Conservation (phyloP, 2,113 vertebrate species). For the Collichthys lucidus region DNA sequence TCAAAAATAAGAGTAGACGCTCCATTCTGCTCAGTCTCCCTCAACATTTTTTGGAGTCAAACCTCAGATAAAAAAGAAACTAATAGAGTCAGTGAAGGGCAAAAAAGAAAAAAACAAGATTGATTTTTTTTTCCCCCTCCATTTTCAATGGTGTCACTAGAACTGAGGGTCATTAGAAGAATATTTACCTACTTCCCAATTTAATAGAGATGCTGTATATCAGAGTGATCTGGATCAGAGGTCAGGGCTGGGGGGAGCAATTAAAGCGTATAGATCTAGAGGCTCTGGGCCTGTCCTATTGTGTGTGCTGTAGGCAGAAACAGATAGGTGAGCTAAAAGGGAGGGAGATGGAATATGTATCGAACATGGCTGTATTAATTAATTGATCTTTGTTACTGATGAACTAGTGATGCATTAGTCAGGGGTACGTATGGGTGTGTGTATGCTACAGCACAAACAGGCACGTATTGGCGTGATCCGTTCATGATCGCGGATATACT, state of each 20-base stretch:
- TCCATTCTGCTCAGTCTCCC: conserved; percentile 34
- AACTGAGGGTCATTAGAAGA: conserved; percentile 84
- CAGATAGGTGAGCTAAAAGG: conserved; percentile 71
- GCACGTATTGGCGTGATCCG: neutral
- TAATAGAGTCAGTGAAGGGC: conserved; percentile 78
- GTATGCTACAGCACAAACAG: neutral
- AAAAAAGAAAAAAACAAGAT: conserved; percentile 72
- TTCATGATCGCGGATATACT: neutral
- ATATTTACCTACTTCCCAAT: conserved; percentile 87
- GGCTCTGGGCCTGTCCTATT: conserved; percentile 65
- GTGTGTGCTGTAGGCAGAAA: conserved; percentile 66
- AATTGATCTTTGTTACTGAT: conserved; percentile 69
- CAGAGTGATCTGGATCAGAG: conserved; percentile 84
- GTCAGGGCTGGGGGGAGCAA: conserved; percentile 86
- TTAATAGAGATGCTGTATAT: conserved; percentile 86
- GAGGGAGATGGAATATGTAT: conserved; percentile 61
- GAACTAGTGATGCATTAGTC: conserved; percentile 54
- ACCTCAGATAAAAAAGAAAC: conserved; percentile 75
- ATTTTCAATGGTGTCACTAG: conserved; percentile 76
- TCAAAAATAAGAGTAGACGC: conserved; percentile 41
- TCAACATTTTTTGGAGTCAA: conserved; percentile 62
- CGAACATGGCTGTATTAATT: conserved; percentile 69
- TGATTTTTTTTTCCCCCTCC: conserved; percentile 52
- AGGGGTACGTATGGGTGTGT: conserved; percentile 13
- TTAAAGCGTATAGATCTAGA: conserved; percentile 83